Conservation (phyloP, 92 coral and sea anemone genomes). For the Actinernus sp. region DNA sequence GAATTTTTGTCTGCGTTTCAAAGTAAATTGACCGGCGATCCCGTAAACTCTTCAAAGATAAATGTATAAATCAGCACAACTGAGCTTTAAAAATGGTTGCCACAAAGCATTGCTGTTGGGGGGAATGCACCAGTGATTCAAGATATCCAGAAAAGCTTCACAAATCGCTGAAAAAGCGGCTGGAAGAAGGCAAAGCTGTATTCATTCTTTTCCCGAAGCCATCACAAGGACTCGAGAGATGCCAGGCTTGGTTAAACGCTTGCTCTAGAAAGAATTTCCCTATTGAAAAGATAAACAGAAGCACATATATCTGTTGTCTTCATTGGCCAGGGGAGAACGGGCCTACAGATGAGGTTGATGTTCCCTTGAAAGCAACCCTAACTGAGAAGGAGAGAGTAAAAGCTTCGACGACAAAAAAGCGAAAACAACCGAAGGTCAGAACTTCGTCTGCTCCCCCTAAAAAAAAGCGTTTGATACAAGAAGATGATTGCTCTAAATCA, state of each 20-base stretch:
- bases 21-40: too few relatives aligned
- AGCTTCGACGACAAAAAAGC: constrained; percentile 21
- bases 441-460: too few relatives aligned
- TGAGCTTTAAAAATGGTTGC: constrained; percentile 54
- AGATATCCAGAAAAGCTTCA: constrained; percentile 57
- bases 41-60: too few relatives aligned
- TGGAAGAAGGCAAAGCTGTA: constrained; percentile 15
- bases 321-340: constrained; percentile 71
- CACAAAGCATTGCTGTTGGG: constrained; percentile 65
- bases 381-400: constrained; percentile 10
- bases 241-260: constrained; percentile 70
- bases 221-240: constrained; percentile 55
- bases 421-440: constrained; percentile 64
- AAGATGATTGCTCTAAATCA: too few relatives aligned
- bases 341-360: constrained; percentile 50
- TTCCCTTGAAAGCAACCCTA: constrained; percentile 49
- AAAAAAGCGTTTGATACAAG: too few relatives aligned
- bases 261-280: constrained; percentile 60
- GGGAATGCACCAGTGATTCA: constrained; percentile 50
- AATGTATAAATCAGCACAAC: too few relatives aligned
- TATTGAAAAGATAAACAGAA: constrained; percentile 41
- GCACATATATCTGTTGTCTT: constrained; percentile 56
- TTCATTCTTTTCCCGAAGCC: constrained; percentile 66
- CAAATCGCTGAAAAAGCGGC: constrained; percentile 43
- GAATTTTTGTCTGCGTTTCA: too few relatives aligned